Evolutionary conservation across 1,140 invertebrate species (phyloP).

Genomic region (Capitella teleta): DNA sequence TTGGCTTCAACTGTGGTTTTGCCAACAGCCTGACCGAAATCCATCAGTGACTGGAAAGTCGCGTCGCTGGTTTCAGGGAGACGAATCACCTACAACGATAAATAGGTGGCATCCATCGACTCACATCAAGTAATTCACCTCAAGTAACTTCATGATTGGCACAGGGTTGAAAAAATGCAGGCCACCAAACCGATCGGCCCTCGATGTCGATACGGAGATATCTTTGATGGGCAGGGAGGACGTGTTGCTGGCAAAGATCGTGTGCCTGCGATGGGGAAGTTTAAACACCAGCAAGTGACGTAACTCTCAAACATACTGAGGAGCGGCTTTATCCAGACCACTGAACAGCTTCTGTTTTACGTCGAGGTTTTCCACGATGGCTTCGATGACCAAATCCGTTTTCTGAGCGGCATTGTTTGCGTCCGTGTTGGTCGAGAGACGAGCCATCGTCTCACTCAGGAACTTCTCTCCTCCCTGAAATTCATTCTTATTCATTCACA

Average conservation of each 20-base stretch:
- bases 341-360: conserved; percentile 69
- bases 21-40: conserved; percentile 66
- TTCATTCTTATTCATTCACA: no score
- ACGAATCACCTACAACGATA: conserved; percentile 51
- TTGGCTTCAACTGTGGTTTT: conserved; percentile 68
- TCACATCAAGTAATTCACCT: no score
- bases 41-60: conserved; percentile 58
- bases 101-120: no score
- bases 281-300: no score
- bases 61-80: conserved; percentile 60
- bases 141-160: conserved; percentile 78
- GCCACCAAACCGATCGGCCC: conserved; percentile 59
- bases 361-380: conserved; percentile 73
- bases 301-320: conserved; percentile 27
- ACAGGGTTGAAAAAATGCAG: conserved; percentile 87
- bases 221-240: conserved; percentile 74
- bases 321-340: conserved; percentile 43
- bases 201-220: conserved; percentile 54
- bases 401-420: conserved; percentile 50
- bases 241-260: conserved; percentile 72
- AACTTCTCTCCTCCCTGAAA: conserved; percentile 52
- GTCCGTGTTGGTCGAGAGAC: conserved; percentile 53
- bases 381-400: conserved; percentile 72
- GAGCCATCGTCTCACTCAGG: conserved; percentile 49
- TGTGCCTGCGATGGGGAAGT: conserved; percentile 25